These are phyloP conservation scores for Steinernema scapterisci DNA, from an alignment of 2,888 invertebrate genomes.

Conservation along the genomic window DNA sequence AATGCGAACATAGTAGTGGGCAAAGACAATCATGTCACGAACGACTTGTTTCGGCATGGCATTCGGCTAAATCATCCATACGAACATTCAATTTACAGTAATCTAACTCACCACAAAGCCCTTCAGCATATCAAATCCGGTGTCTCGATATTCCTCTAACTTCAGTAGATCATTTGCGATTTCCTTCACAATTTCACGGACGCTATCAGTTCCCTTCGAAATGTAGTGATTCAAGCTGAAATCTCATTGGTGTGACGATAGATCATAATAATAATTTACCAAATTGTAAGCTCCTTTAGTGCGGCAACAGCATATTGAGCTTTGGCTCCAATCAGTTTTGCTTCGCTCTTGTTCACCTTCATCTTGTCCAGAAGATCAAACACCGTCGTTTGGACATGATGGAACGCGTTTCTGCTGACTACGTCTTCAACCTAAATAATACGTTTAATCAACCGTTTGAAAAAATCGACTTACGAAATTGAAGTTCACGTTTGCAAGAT, in stretches of 20 bases:
- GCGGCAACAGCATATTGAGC: constrained; percentile 82
- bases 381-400: constrained; percentile 91
- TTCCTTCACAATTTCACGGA: constrained; percentile 42
- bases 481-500: constrained; percentile 44
- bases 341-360: constrained; percentile 82
- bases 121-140: constrained; percentile 46
- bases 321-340: constrained; percentile 75
- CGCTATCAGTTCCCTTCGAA: constrained; percentile 36
- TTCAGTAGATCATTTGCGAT: constrained; percentile 52
- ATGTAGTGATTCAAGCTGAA: constrained; percentile 42
- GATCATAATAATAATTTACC: constrained; percentile 70
- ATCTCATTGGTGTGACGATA: not conserved
- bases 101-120: constrained; percentile 46
- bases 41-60: constrained; percentile 76
- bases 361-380: constrained; percentile 80
- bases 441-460: not conserved
- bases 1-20: constrained; percentile 70
- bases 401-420: constrained; percentile 71
- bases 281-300: constrained; percentile 82
- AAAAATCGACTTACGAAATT: constrained; percentile 36
- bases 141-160: constrained; percentile 61
- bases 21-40: constrained; percentile 69
- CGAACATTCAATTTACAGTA: not conserved
- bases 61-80: constrained; percentile 72
- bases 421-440: constrained; percentile 19